Conservation (phyloP, 2,797 vertebrate genomes). For the Hippopotamyrus pictus region DNA sequence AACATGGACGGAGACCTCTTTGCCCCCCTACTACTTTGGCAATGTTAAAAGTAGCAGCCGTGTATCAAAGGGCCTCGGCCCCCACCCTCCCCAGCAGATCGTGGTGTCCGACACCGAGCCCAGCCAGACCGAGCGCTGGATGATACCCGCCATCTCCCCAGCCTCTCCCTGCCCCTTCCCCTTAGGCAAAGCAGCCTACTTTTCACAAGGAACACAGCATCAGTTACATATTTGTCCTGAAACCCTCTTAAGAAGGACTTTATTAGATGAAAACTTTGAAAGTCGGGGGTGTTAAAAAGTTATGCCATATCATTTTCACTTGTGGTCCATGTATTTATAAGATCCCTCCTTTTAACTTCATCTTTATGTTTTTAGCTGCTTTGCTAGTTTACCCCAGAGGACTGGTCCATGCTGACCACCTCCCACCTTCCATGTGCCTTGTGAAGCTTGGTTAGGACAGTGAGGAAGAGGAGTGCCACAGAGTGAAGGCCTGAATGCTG, state of each 20-base stretch:
- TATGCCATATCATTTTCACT: neutral
- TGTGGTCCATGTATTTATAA: neutral
- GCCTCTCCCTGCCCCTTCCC: neutral
- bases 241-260: neutral
- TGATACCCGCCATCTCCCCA: constrained; percentile 66
- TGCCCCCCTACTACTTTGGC: neutral
- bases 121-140: constrained; percentile 91
- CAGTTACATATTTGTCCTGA: neutral
- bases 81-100: constrained; percentile 76
- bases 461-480: constrained; percentile 62
- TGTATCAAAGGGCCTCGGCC: neutral
- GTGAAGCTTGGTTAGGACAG: constrained; percentile 74
- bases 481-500: constrained; percentile 71
- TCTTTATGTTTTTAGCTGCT: neutral
- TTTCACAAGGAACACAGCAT: neutral
- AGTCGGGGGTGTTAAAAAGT: neutral
- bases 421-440: constrained; percentile 12
- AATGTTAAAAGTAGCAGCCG: neutral
- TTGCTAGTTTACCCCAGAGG: neutral
- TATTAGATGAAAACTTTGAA: neutral
- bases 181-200: neutral
- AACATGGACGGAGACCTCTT: neutral
- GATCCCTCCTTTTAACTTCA: neutral
- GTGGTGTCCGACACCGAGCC: constrained; percentile 86
- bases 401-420: neutral